phyloP scores from a whole-genome alignment of 1,140 invertebrate species.

The Parasteatoda tepidariorum region DNA sequence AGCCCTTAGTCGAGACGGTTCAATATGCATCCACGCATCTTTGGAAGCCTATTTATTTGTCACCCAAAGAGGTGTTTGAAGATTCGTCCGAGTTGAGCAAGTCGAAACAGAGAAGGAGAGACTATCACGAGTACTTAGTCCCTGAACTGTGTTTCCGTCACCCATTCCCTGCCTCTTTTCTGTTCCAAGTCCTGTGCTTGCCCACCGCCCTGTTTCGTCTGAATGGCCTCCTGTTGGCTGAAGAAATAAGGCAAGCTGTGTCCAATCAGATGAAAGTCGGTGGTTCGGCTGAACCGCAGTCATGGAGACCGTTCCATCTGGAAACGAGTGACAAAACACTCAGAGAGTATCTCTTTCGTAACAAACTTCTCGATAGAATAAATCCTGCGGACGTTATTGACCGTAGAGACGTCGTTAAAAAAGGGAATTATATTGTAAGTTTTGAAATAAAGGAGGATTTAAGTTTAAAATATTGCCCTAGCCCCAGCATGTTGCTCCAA shows the following conservation, averaged over 20 bases:
- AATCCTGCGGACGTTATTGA: background rate
- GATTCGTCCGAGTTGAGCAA: background rate
- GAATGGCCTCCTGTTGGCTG: conserved; percentile 91
- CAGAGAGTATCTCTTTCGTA: background rate
- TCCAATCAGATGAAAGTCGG: conserved; percentile 79
- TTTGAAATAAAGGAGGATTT: conserved; percentile 26
- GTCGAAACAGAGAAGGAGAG: background rate
- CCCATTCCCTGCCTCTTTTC: conserved; percentile 94
- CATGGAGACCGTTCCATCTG: conserved; percentile 74
- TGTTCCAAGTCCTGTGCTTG: conserved; percentile 95
- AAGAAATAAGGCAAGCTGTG: conserved; percentile 88
- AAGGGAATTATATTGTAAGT: background rate
- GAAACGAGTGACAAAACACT: conserved; percentile 39
- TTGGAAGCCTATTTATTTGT: conserved; percentile 48
- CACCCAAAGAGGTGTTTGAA: conserved; percentile 37
- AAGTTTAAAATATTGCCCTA: conserved; percentile 61
- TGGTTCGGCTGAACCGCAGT: conserved; percentile 71
- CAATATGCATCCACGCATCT: background rate
- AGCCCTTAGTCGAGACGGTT: conserved; percentile 87
- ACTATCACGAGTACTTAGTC: conserved; percentile 37
- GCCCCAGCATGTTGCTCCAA: conserved; percentile 69
- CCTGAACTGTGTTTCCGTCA: conserved; percentile 92
- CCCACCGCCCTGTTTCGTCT: conserved; percentile 95
- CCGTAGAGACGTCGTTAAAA: background rate
- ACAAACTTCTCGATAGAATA: background rate